Evolutionary conservation across 2,888 invertebrate genomes (phyloP).

Genomic region (Drosophila maculinotata): DNA sequence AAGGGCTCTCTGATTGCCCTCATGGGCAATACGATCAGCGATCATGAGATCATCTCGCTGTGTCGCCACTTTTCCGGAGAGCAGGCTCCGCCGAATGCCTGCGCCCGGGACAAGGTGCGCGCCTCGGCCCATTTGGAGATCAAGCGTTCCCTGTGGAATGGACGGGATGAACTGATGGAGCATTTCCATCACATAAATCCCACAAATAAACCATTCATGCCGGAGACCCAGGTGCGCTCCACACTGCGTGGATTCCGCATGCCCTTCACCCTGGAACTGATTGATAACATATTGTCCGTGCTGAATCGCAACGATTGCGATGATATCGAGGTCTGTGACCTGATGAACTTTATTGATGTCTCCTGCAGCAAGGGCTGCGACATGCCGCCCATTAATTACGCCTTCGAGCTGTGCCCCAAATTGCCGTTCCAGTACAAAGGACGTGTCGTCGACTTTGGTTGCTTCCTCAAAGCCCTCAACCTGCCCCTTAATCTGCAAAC

Average conservation of each 20-base stretch:
- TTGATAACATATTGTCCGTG: slow-evolving; percentile 88
- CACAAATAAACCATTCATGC: slow-evolving; percentile 87
- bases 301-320: slow-evolving; percentile 88
- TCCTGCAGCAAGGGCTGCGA: slow-evolving; percentile 84
- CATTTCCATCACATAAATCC: slow-evolving; percentile 87
- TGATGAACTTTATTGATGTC: slow-evolving; percentile 90
- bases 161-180: slow-evolving; percentile 88
- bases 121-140: slow-evolving; percentile 90
- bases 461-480: slow-evolving; percentile 79
- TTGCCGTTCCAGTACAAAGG: slow-evolving; percentile 82
- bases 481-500: slow-evolving; percentile 60
- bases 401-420: slow-evolving; percentile 84
- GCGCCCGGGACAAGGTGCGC: slow-evolving; percentile 86
- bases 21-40: slow-evolving; percentile 89
- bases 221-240: slow-evolving; percentile 87
- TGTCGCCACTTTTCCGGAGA: slow-evolving; percentile 90
- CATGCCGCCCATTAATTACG: slow-evolving; percentile 82
- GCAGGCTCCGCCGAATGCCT: slow-evolving; percentile 84
- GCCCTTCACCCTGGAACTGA: slow-evolving; percentile 88
- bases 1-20: slow-evolving; percentile 88
- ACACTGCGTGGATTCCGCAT: slow-evolving; percentile 89
- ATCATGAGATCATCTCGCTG: slow-evolving; percentile 92
- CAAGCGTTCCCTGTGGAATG: slow-evolving; percentile 90
- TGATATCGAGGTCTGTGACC: slow-evolving; percentile 88
- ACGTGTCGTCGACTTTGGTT: slow-evolving; percentile 81